Evolutionary conservation across 2,888 invertebrate species (phyloP), one percentile per base, ranked within the genome.

Genomic region (Trisateles emortualis): DNA sequence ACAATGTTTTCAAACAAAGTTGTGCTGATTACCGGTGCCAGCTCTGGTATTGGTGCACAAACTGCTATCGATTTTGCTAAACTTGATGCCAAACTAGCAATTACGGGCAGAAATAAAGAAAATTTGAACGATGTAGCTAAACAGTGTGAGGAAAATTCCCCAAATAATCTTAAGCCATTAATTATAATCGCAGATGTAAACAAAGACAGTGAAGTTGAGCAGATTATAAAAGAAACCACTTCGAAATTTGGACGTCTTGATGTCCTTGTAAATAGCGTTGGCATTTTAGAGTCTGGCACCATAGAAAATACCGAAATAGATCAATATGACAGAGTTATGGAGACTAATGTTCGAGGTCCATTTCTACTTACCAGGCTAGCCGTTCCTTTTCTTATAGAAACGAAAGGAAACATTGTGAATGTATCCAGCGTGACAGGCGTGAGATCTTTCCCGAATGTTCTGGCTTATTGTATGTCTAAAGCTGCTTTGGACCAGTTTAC

Each of bases 401-500:
- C 95, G 0, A 96, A 97, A 84, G 98, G 98, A 14, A 96, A 94
- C 70, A 95, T 98, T 70, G 98, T 99, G 0, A 99, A 99, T 83
- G 96, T 99, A 0, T 99, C 98, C 1, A 98, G 98, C 83, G 97
- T 99, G 0, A 96, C 96, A 73, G 99, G 99, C 6, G 80, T 97
- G 22, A 93, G 98, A 81, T 95, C 98, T 58, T 99, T 98, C 78
- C 95, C 98, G 0, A 96, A 96, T 46, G 95, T 98, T n/a, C 86
- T 98, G 47, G 96, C 98, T 0, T 99, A 99, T 83, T 96, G 96
- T 74, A 96, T 99, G 94, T 98, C 98, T 4, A 99, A 99, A 92
- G 94, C 98, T 35, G 98, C 98, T 3, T 85, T 99, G 5, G 99
- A 99, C 90, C 99, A 99, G 81, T 95, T 99, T 68, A 99, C 99